Base-by-base conservation (phyloP, 2,113 vertebrate species). In the Aptenodytes forsteri region DNA sequence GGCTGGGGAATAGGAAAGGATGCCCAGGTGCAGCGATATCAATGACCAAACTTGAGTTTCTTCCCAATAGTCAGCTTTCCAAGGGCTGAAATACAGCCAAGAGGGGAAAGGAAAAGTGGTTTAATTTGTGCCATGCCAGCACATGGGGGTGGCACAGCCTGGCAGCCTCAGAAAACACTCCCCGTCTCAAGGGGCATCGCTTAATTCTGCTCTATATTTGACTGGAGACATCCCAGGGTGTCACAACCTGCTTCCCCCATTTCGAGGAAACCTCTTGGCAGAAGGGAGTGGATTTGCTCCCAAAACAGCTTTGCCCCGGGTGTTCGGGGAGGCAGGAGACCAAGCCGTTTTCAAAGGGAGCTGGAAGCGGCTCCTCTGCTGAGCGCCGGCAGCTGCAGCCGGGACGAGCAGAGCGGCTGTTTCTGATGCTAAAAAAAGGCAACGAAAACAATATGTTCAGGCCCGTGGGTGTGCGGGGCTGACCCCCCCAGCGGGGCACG, bases 401-500 rank as follows among this genome's bases (percentile, higher is more conserved):
- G 2, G 30, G 87, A 25, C 0, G 19, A 59, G 49, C 26, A 32
- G 30, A 34, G 32, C 1, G 3, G 62, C n/a, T 80, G 50, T 52
- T 82, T 72, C 84, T 91, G 7, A 2, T 27, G 54, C 80, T 82
- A 89, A 76, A 86, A 89, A 90, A 38, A 32, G 56, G 79, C 59
- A 67, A 42, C 0, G 6, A 61, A 93, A 81, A 13, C 21, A 52
- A 11, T 2, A 16, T 1, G 4, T n/a, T 75, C 13, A 20, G 65
- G 72, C 10, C 49, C 2, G 9, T 40, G 76, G 47, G 58, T 34
- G 56, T 25, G 62, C 1, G 22, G 56, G 61, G 56, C 62, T 32
- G 66, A 59, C 16, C 21, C 49, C 19, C 52, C 2, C 5, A 2
- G 34, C 1, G 2, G 36, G 69, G 17, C 49, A 36, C 0, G 1